Evolutionary conservation across 2,797 vertebrate genomes (phyloP).

Genomic region (Lutjanus campechanus): DNA sequence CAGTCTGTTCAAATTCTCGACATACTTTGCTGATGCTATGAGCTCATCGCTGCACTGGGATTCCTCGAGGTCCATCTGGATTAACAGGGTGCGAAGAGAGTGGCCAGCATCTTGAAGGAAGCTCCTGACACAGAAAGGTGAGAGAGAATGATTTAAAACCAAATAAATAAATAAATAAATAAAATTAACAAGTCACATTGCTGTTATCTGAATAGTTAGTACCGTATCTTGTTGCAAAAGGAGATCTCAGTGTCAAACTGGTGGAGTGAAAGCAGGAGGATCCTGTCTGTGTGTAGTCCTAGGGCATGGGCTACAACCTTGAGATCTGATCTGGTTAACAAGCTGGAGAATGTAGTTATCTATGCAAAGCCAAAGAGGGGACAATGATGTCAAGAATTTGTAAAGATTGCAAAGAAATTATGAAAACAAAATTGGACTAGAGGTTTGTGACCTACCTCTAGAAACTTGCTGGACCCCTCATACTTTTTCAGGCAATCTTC

Average conservation of each 20-base stretch:
- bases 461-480: constrained; percentile 69
- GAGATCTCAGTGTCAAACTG: constrained; percentile 88
- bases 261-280: constrained; percentile 85
- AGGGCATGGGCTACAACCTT: constrained; percentile 68
- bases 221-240: constrained; percentile 86
- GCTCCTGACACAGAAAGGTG: constrained; percentile 58
- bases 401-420: neutral
- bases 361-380: constrained; percentile 40
- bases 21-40: constrained; percentile 86
- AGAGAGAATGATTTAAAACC: constrained; percentile 1
- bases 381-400: constrained; percentile 1
- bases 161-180: neutral
- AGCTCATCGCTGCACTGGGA: constrained; percentile 83
- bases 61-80: constrained; percentile 87
- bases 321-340: constrained; percentile 83
- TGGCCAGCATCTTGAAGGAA: constrained; percentile 66
- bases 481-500: constrained; percentile 57
- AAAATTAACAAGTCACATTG: neutral
- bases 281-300: constrained; percentile 58
- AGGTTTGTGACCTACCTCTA: constrained; percentile 76
- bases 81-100: constrained; percentile 73
- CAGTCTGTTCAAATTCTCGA: neutral
- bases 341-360: constrained; percentile 86
- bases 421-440: neutral
- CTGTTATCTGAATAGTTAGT: constrained; percentile 9